phyloP scores from a whole-genome alignment of 1,140 invertebrate species.

The Aphelenchoides avenae region DNA sequence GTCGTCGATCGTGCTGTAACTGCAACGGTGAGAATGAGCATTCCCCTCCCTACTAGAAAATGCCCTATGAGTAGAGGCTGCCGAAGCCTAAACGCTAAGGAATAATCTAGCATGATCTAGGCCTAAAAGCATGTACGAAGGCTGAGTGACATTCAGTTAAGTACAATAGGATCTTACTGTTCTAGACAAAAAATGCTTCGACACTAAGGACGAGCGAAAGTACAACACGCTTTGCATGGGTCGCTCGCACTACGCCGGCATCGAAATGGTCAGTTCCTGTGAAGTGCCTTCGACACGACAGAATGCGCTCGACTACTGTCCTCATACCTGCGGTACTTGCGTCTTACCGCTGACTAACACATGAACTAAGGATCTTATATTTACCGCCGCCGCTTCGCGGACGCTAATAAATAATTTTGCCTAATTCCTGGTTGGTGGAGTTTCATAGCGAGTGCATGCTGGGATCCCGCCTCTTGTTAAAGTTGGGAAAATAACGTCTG shows the following conservation, averaged over 20 bases:
- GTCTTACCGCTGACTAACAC: not conserved
- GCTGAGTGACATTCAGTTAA: not conserved
- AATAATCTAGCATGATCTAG: too few relatives aligned
- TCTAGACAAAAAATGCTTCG: conserved; percentile 32
- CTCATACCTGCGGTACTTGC: conserved; percentile 13
- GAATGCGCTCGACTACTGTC: conserved; percentile 31
- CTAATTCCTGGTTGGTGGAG: too few relatives aligned
- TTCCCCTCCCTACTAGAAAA: too few relatives aligned
- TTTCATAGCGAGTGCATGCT: too few relatives aligned
- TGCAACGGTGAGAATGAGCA: conserved; percentile 28
- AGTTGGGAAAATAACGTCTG: too few relatives aligned
- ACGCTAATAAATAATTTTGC: too few relatives aligned
- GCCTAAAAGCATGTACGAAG: too few relatives aligned
- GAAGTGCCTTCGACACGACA: conserved; percentile 4
- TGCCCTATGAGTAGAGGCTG: too few relatives aligned
- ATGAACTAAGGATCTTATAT: too few relatives aligned
- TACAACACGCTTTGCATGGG: conserved; percentile 26
- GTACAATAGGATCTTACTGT: not conserved
- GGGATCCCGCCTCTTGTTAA: too few relatives aligned
- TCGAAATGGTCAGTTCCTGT: conserved; percentile 18
- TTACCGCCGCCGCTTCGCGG: too few relatives aligned
- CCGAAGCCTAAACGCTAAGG: too few relatives aligned
- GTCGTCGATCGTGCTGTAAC: conserved; percentile 27
- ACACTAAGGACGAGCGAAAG: conserved; percentile 20
- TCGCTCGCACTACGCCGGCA: not conserved